Base-by-base conservation (phyloP, 2,797 vertebrate genomes). In the Smutsia gigantea region DNA sequence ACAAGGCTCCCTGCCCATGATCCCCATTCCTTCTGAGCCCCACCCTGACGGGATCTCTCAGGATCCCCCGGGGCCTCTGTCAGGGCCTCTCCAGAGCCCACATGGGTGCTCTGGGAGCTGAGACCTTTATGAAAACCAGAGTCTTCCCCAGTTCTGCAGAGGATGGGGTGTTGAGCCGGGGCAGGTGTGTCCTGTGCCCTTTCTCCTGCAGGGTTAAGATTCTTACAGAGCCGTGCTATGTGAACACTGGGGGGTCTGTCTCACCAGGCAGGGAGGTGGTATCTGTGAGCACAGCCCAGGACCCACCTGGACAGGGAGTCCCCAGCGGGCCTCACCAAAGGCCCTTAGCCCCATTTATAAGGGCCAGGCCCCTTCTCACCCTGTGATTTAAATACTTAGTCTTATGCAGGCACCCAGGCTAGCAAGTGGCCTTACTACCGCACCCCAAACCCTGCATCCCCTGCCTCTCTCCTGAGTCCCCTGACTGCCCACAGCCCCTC, bases 1-100 rank as follows among this genome's bases (percentile, higher is more conserved):
- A 83, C 85, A 25, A 74, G 93, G 95, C 96, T 96, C 92, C 92
- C 78, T 92, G 46, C 46, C 46, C 14, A 31, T 37, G 83, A 78
- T 31, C 42, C 90, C 39, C 94, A 78, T 88, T 93, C 90, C 96
- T 92, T 97, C 92, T 63, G 81, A 49, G 69, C 77, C 91, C 93
- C 85, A 25, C 81, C 92, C 85, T 88, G 23, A 87, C 81, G 11
- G 39, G 5, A 39, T 64, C 71, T 53, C 74, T 59, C 92, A 66
- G 95, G 90, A 84, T 53, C 51, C 90, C 89, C 8, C 1, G 18
- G 49, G 78, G 85, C 90, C 88, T 49, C 18, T 83, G 88, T 86
- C 88, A 94, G 89, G 90, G 83, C 75, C 89, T 63, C 72, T 83
- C 66, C 79, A 46, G 46, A 46, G 46, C 46, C 46, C 46, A 46